Evolutionary conservation across 92 coral and sea anemone genomes (phyloP).

Genomic region (Heliopora coerulea): DNA sequence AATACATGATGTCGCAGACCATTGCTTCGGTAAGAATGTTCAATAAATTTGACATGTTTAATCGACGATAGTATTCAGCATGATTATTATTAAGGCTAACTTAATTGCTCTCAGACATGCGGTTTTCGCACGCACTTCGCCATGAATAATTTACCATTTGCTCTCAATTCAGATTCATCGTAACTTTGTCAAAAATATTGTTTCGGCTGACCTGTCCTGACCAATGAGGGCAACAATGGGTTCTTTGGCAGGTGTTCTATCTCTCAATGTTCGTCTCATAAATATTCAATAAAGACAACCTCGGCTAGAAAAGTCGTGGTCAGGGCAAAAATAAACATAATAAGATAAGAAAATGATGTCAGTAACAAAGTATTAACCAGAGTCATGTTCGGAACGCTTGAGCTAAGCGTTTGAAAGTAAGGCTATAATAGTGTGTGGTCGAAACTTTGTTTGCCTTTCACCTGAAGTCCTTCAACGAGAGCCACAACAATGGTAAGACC

Average conservation of each 20-base stretch:
- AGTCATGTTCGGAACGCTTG: too few relatives aligned
- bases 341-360: neutral
- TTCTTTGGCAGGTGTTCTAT: neutral
- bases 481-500: conserved; percentile 3
- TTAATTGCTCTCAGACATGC: neutral
- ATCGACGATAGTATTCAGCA: neutral
- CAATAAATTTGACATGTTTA: neutral
- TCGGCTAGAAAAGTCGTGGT: neutral
- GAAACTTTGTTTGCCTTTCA: neutral
- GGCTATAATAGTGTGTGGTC: too few relatives aligned
- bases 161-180: too few relatives aligned
- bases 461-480: neutral
- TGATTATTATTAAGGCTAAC: neutral
- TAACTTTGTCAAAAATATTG: too few relatives aligned
- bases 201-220: neutral
- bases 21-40: neutral
- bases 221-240: neutral
- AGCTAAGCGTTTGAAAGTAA: too few relatives aligned
- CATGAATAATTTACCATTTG: too few relatives aligned
- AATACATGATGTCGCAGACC: neutral
- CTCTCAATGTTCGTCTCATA: neutral
- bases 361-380: conserved; percentile 1
- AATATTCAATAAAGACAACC: too few relatives aligned
- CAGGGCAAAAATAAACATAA: neutral
- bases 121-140: neutral